Percentiles rank a stretch among this genome's conserved stretches.
Evolutionary conservation across 2,888 invertebrate species (phyloP).

Genomic region (Leptopilina myrica): DNA sequence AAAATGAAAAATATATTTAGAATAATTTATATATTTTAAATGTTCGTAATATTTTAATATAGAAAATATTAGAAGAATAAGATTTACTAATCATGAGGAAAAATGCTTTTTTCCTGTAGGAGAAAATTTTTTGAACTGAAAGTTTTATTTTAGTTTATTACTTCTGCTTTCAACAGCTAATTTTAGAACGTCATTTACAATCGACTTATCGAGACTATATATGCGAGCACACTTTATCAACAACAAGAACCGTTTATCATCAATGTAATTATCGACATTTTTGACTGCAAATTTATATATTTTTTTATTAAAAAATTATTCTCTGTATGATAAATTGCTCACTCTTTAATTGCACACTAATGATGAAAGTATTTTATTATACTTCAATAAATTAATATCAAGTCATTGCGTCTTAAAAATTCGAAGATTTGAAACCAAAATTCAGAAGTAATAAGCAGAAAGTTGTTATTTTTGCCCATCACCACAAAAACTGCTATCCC

Average conservation of each 20-base stretch:
- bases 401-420: not conserved
- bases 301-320: not conserved
- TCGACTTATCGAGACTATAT: slow-evolving; percentile 11
- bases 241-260: slow-evolving; percentile 35
- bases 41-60: not conserved
- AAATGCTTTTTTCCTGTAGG: not conserved
- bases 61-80: no score
- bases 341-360: not conserved
- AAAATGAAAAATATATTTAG: not conserved
- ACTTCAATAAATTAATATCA: not conserved
- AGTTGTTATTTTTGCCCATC: no score
- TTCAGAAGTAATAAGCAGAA: no score
- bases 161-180: slow-evolving; percentile 21
- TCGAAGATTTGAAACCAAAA: not conserved
- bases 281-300: not conserved
- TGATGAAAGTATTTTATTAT: not conserved
- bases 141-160: not conserved
- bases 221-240: slow-evolving; percentile 21
- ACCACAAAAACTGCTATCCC: no score
- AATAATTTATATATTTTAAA: not conserved
- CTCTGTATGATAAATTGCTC: slow-evolving; percentile 4
- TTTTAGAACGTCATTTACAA: slow-evolving; percentile 26
- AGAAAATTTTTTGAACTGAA: not conserved
- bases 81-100: no score
- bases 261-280: slow-evolving; percentile 14